Evolutionary conservation across 1,140 invertebrate species (phyloP).

Genomic region (Brachionus rotundiformis): DNA sequence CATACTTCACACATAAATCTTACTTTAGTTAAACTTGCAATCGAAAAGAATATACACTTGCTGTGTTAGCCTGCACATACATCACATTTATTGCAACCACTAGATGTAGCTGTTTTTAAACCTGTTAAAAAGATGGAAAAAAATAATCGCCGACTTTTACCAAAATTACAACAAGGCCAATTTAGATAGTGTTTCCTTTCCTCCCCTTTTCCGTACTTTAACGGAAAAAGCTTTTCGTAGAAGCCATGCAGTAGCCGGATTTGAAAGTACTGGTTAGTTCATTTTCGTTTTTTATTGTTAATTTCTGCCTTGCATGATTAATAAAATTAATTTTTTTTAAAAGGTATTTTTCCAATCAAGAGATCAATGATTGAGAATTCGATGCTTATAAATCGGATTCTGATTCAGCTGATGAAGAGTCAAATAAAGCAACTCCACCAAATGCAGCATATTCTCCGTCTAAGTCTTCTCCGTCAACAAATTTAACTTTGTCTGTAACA

Average conservation of each 20-base stretch:
- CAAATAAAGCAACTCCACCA: neutral
- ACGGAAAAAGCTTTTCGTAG: neutral
- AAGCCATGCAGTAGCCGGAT: neutral
- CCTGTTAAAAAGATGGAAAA: slow-evolving; percentile 54
- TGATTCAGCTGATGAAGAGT: neutral
- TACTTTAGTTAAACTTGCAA: slow-evolving; percentile 11
- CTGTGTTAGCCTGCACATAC: slow-evolving; percentile 56
- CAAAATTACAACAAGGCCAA: neutral
- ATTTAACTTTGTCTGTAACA: neutral
- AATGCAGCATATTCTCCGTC: neutral
- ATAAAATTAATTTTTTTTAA: neutral
- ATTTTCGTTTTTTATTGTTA: neutral
- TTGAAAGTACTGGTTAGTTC: neutral
- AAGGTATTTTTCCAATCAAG: neutral
- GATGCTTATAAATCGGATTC: neutral
- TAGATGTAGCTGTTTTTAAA: slow-evolving; percentile 54
- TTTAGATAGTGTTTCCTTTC: neutral
- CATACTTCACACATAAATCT: slow-evolving; percentile 10
- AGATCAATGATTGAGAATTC: neutral
- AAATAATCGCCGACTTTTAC: neutral
- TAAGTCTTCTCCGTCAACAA: neutral
- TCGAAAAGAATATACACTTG: slow-evolving; percentile 53
- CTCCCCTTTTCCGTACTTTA: neutral
- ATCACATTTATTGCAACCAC: slow-evolving; percentile 54
- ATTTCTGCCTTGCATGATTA: neutral